Evolutionary conservation across 1,140 invertebrate species (phyloP).

Genomic region (Armadillidium nasatum): DNA sequence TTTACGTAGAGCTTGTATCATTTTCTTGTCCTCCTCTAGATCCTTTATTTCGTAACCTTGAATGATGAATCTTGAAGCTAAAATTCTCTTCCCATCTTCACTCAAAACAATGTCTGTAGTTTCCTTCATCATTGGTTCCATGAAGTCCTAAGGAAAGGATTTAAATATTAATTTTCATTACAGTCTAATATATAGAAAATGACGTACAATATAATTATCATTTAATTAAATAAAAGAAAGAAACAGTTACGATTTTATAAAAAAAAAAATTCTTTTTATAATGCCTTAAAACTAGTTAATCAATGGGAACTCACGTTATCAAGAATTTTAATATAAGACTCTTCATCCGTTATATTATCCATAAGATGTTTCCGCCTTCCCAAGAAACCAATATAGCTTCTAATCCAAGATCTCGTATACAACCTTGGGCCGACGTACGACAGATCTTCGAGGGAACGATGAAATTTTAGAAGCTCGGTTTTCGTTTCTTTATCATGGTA

Average conservation of each 20-base stretch:
- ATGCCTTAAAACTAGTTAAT: no score
- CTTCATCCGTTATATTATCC: slow-evolving; percentile 65
- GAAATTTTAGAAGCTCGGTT: slow-evolving; percentile 70
- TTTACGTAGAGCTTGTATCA: background rate
- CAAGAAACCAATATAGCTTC: slow-evolving; percentile 74
- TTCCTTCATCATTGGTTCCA: background rate
- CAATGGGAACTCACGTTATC: slow-evolving; percentile 59
- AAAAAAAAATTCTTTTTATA: no score
- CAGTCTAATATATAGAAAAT: no score
- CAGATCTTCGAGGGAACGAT: slow-evolving; percentile 71
- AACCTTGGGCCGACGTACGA: slow-evolving; percentile 65
- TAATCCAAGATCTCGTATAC: slow-evolving; percentile 87
- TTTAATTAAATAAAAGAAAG: no score
- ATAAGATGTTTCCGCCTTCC: slow-evolving; percentile 68
- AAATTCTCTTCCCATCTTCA: slow-evolving; percentile 1
- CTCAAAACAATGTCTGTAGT: background rate
- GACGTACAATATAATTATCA: no score
- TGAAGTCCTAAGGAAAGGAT: background rate
- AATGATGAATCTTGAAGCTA: slow-evolving; percentile 5
- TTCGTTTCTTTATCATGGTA: slow-evolving; percentile 78
- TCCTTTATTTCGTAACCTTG: background rate
- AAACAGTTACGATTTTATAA: no score
- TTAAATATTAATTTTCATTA: no score
- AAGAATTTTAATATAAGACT: slow-evolving; percentile 66
- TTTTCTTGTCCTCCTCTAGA: background rate